Base-by-base conservation (phyloP, 1,140 invertebrate genomes). In the Drosophila parabipectinata region DNA sequence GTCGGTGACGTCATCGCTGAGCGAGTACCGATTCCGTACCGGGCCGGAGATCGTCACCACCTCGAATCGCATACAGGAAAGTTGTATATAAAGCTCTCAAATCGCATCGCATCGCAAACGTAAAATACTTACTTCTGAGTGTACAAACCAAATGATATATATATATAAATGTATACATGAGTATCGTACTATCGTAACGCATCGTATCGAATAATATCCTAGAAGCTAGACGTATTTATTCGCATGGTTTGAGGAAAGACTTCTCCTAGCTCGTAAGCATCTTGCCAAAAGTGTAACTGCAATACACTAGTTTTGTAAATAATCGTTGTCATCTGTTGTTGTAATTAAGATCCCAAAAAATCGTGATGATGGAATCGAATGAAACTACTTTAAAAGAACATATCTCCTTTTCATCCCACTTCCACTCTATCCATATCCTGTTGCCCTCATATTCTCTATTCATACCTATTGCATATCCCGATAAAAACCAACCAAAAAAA, bases 11-110 rank as follows among this genome's bases (percentile, higher is more conserved):
- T 94, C 94, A 80, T 94, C 94, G 34, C 91, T 94, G 21, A 94
- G 93, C 9, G 93, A 93, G 72, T 94, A 94, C 79, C 93, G 94
- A 56, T 92, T 94, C 74, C 94, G 94, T 68, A 96, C 95, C 44
- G 96, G 94, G 66, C 96, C 95, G 41, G 96, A 96, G 92, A 95
- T 96, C 54, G 95, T 97, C 64, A 96, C 96, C 72, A 96, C 96
- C 50, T 96, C 96, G 47, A 96, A 96, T 93, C 94, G 95, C 78
- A 96, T 96, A 92, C 96, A 97, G 92, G 96, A 97, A 93, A 96
- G 95, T 93, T 97, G 96, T 95, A 97, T 97, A 95, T 96, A 96
- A 95, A 83, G 48, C 63, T 44, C 41, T 44, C 41, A 24, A 47
- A 21, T 21, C 15, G 44, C 44, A 47, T 47, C 44, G 44, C 44